Evolutionary conservation across 2,113 vertebrate species (phyloP).

Genomic region (Odontesthes bonariensis): DNA sequence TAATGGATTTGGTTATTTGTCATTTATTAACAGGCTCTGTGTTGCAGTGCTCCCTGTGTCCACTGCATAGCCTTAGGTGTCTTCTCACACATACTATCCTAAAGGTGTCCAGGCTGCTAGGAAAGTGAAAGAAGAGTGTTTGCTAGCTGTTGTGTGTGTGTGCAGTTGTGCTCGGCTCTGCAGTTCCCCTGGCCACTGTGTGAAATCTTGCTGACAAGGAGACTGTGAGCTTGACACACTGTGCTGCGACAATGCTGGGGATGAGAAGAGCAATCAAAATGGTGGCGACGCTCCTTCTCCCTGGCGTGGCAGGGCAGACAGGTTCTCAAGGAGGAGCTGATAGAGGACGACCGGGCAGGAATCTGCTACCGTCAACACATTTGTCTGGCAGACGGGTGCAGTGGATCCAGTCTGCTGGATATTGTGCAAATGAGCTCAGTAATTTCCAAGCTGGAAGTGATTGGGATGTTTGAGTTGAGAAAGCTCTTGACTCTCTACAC

Average conservation of each 20-base stretch:
- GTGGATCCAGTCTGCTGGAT: slow-evolving; percentile 49
- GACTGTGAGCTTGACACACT: slow-evolving; percentile 79
- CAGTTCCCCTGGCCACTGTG: slow-evolving; percentile 79
- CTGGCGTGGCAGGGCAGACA: slow-evolving; percentile 80
- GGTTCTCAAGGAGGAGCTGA: slow-evolving; percentile 78
- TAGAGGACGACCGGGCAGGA: slow-evolving; percentile 55
- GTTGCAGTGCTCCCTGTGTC: not conserved
- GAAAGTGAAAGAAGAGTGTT: slow-evolving; percentile 44
- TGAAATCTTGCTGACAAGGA: slow-evolving; percentile 87
- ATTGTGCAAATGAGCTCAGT: slow-evolving; percentile 52
- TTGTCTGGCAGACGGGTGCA: slow-evolving; percentile 37
- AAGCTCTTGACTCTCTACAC: not conserved
- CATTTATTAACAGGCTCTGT: not conserved
- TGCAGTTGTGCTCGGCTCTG: slow-evolving; percentile 69
- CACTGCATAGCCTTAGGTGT: slow-evolving; percentile 18
- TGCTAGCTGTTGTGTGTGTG: slow-evolving; percentile 31
- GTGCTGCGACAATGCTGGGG: slow-evolving; percentile 82
- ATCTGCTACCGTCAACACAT: slow-evolving; percentile 69
- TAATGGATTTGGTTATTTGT: not conserved
- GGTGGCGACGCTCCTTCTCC: slow-evolving; percentile 81
- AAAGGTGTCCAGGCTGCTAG: slow-evolving; percentile 57
- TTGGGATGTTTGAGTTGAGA: slow-evolving; percentile 26
- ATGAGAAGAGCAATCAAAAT: slow-evolving; percentile 85
- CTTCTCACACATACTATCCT: slow-evolving; percentile 46
- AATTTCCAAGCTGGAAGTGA: slow-evolving; percentile 23